A percentile compares a stretch with the other conserved stretches of the same genome.
phyloP scores from a whole-genome alignment of 2,888 invertebrate species.

The Cheilosia pagana region DNA sequence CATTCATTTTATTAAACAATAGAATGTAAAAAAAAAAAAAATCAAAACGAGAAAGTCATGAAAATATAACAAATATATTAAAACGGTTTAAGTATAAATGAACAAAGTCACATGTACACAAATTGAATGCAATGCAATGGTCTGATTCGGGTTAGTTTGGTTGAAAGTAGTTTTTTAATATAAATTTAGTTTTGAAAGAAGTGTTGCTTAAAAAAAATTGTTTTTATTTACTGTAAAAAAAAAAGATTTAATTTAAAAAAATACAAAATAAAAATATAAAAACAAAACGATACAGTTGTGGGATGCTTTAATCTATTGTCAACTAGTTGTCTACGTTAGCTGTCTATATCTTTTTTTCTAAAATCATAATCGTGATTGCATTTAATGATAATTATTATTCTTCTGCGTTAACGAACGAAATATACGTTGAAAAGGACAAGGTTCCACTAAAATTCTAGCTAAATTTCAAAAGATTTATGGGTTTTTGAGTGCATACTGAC shows the following conservation, averaged over 20 bases:
- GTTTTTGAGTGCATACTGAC: no score
- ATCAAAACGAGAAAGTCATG: conserved; percentile 1
- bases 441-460: no score
- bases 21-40: conserved; percentile 8
- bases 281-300: background rate
- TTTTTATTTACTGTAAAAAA: conserved; percentile 3
- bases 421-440: no score
- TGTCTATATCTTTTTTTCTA: no score
- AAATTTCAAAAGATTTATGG: no score
- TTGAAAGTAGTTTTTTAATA: background rate
- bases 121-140: background rate
- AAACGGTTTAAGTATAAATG: background rate
- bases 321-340: no score
- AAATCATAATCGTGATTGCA: no score
- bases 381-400: no score
- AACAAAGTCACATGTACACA: background rate
- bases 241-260: background rate
- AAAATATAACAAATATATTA: conserved; percentile 14
- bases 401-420: no score
- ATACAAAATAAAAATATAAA: conserved; percentile 3
- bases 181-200: background rate
- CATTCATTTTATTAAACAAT: conserved; percentile 30
- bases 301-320: background rate
- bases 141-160: background rate
- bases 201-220: background rate